Base-by-base conservation (phyloP, 2,888 invertebrate species). In the Archaeoteleia sp. region DNA sequence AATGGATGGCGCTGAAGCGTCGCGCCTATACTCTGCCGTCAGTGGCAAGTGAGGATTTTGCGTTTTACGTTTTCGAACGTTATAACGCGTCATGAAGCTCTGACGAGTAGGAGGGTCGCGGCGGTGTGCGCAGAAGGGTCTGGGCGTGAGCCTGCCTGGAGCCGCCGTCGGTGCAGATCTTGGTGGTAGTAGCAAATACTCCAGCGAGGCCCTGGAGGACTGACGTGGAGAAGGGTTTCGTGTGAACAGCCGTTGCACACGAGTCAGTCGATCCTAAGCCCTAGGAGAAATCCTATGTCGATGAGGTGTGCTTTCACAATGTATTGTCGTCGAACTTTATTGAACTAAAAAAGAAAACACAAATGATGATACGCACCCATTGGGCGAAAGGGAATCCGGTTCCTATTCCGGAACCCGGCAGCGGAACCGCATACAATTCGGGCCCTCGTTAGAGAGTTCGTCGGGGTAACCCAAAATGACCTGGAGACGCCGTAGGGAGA, bases 1-100 rank as follows among this genome's bases (percentile, higher is more conserved):
- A 89, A 89, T 89, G 88, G 89, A 89, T 88, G 89, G 88, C 88
- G 89, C 89, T 88, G 81, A 85, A 88, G 88, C 88, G 87, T 86
- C 80, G 82, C 82, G 83, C 88, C 86, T 86, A 88, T 73, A 72
- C 71, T 72, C 70, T 42, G 62, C 70, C 70, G 70, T 70, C 68
- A 71, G 70, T 17, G 70, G 62, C 68, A 88, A 83, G 87, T 87
- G 86, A 87, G n/a, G n/a, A n/a, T n/a, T n/a, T 88, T 88, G 88
- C 86, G 89, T 90, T 90, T 90, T 90, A 88, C 89, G 84, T n/a
- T n/a, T n/a, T n/a, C n/a, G n/a, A n/a, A n/a, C 79, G 82, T 83
- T 82, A 84, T 5, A 32, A 15, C 39, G 46, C 51, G 51, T 65
- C 65, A 69, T 72, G 69, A 72, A 67, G 72, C 72, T 34, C 72